Percentiles rank a stretch among this genome's conserved stretches.
Conservation (phyloP, 2,797 vertebrate genomes). For the Tamandua tetradactyla region DNA sequence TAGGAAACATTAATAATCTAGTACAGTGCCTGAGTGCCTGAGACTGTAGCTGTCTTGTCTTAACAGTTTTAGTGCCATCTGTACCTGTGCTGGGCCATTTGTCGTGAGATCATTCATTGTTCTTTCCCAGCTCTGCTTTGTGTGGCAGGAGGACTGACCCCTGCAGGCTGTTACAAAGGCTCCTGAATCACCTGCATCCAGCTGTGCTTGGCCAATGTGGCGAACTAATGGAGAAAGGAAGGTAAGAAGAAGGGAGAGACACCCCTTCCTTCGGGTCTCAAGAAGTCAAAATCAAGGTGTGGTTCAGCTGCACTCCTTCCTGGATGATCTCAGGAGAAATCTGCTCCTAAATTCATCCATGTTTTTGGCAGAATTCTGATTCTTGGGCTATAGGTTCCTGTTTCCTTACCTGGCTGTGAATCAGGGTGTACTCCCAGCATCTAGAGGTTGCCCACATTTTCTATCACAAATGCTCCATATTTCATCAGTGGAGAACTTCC, state of each 20-base stretch:
- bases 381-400: neutral
- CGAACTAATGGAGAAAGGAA: neutral
- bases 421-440: neutral
- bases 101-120: neutral
- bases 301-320: neutral
- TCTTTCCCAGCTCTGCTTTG: neutral
- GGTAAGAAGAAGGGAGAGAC: neutral
- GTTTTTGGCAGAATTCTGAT: neutral
- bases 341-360: neutral
- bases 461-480: neutral
- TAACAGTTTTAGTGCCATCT: neutral
- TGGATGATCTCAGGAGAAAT: neutral
- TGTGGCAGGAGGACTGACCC: neutral
- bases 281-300: neutral
- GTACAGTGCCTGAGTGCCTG: neutral
- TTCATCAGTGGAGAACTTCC: neutral
- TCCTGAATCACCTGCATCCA: neutral
- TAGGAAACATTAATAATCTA: neutral
- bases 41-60: neutral
- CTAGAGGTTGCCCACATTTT: neutral
- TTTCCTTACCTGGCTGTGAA: neutral
- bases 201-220: neutral
- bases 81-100: neutral
- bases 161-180: neutral
- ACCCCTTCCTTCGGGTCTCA: neutral